phyloP scores from a whole-genome alignment of 2,797 vertebrate species.

The Petrocephalus sullivani region DNA sequence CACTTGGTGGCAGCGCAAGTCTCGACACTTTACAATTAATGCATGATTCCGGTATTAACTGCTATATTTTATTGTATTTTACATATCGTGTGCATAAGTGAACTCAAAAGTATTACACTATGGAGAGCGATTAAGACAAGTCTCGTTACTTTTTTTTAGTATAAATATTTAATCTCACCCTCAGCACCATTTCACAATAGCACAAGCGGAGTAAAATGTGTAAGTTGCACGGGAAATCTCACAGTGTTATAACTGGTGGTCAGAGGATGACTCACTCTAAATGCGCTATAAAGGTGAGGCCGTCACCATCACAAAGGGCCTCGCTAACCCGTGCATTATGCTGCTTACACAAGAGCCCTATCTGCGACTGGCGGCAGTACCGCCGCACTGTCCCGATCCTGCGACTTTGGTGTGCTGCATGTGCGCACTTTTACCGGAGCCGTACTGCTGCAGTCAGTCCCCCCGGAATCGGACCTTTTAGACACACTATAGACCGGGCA shows the following conservation, averaged over 20 bases:
- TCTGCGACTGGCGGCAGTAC: constrained; percentile 37
- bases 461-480: neutral
- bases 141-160: neutral
- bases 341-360: constrained; percentile 31
- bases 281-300: neutral
- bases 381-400: neutral
- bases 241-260: constrained; percentile 2
- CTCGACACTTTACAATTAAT: neutral
- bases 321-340: neutral
- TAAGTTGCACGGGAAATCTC: neutral
- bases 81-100: neutral
- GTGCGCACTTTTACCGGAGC: neutral
- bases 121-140: neutral
- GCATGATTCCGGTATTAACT: neutral
- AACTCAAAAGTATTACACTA: neutral
- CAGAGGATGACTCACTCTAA: neutral
- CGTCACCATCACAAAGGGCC: neutral
- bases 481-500: neutral
- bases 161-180: neutral
- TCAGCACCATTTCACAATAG: neutral
- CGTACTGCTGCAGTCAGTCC: neutral
- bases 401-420: neutral
- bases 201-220: neutral
- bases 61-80: neutral
- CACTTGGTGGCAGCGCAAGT: neutral